Conservation (phyloP, 2,888 invertebrate species). For the Stegana nigrithorax region DNA sequence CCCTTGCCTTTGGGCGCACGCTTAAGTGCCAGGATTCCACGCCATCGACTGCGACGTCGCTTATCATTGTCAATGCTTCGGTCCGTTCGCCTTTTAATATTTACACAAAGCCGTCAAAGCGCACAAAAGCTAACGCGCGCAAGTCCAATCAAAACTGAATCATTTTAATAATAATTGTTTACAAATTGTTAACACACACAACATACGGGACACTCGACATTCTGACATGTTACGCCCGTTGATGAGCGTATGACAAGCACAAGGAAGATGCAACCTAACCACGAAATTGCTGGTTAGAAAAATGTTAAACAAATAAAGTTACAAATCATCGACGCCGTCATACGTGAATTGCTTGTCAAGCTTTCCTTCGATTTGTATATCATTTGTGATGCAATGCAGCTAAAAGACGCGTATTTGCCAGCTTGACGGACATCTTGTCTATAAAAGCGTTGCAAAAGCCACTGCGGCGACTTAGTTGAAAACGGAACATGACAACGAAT, state of each 20-base stretch:
- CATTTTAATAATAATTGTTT: constrained; percentile 59
- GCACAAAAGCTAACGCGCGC: constrained; percentile 15
- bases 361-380: constrained; percentile 66
- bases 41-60: neutral
- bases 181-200: constrained; percentile 64
- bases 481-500: constrained; percentile 10
- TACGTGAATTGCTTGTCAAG: constrained; percentile 42
- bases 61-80: no score
- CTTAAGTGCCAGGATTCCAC: constrained; percentile 4
- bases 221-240: constrained; percentile 51
- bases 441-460: no score
- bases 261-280: constrained; percentile 1
- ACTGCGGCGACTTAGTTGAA: no score
- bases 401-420: constrained; percentile 26
- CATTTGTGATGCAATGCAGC: constrained; percentile 49
- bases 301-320: constrained; percentile 46
- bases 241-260: constrained; percentile 11
- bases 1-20: neutral
- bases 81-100: constrained; percentile 27
- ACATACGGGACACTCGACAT: no score
- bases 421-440: neutral
- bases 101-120: constrained; percentile 50
- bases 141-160: constrained; percentile 43
- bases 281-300: constrained; percentile 20
- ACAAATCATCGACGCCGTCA: constrained; percentile 44